Evolutionary conservation across 2,888 invertebrate genomes (phyloP).

Genomic region (Cheilosia variabilis): DNA sequence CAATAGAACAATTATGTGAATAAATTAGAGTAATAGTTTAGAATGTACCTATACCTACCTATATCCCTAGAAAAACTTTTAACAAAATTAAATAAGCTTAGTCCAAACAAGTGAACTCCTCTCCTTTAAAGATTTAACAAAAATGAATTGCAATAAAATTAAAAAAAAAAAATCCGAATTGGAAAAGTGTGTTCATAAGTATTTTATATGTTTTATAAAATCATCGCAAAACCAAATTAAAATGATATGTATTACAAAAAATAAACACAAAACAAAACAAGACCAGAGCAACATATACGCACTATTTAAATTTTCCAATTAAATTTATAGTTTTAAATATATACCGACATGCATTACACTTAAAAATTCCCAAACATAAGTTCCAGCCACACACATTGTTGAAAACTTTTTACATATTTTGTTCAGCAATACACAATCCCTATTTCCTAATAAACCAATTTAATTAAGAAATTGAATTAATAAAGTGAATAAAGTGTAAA

Average conservation of each 20-base stretch:
- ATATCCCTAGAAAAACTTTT: constrained; percentile 4
- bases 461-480: constrained; percentile 24
- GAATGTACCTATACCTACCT: constrained; percentile 7
- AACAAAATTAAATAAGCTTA: constrained; percentile 9
- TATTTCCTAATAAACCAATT: constrained; percentile 31
- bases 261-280: background rate
- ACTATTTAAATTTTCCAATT: background rate
- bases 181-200: constrained; percentile 31
- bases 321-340: background rate
- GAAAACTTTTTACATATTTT: background rate
- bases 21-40: constrained; percentile 38
- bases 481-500: constrained; percentile 65
- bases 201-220: constrained; percentile 55
- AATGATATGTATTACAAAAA: background rate
- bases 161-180: constrained; percentile 26
- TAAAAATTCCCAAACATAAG: too few species aligned
- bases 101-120: constrained; percentile 11
- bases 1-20: constrained; percentile 44
- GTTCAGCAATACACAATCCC: background rate
- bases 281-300: constrained; percentile 31
- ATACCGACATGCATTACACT: background rate
- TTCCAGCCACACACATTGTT: background rate
- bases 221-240: background rate
- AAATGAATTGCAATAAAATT: constrained; percentile 9
- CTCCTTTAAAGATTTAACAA: background rate